Base-by-base conservation (phyloP, 2,888 invertebrate genomes). In the Cinara cedri region DNA sequence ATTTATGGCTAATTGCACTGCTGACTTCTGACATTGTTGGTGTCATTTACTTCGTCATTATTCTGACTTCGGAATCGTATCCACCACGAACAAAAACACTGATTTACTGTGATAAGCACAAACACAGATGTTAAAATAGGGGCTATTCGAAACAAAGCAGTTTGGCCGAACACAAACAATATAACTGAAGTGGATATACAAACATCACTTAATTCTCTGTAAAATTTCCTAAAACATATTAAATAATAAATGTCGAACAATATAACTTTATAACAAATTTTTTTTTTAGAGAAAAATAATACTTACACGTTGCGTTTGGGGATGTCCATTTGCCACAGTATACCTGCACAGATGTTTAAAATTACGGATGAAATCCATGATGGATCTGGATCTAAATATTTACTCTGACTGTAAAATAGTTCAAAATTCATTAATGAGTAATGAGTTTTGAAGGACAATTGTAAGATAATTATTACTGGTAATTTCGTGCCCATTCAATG, bases 401-500 rank as follows among this genome's bases (percentile, higher is more conserved):
- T 87, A 83, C 86, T 88, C 83, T 88, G 88, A 83, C 90, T 91
- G 83, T 82, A 87, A 85, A 44, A 81, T 6, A 34, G 13, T 51
- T n/a, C 34, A 34, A 34, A 3, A 34, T 34, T 34, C 34, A 34
- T 4, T n/a, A n/a, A 4, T 34, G 3, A 34, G 34, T 34, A 34
- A 4, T 55, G 13, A 34, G 21, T 14, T 11, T 49, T 11, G 49
- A 71, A 46, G 11, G 21, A 34, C 4, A 55, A 49, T 78, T 13
- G 51, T 4, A 51, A 24, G 19, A 54, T n/a, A n/a, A n/a, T n/a
- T 87, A 88, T 88, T 88, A 93, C 93, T 90, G 90, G 83, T 91
- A 92, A 87, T 92, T 93, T 84, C 90, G 91, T 0, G 93, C 91
- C 94, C 94, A 95, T 8, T 93, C 91, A 60, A 94, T 85, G 19